Conservation (phyloP, 2,113 vertebrate genomes). For the Cygnus atratus region DNA sequence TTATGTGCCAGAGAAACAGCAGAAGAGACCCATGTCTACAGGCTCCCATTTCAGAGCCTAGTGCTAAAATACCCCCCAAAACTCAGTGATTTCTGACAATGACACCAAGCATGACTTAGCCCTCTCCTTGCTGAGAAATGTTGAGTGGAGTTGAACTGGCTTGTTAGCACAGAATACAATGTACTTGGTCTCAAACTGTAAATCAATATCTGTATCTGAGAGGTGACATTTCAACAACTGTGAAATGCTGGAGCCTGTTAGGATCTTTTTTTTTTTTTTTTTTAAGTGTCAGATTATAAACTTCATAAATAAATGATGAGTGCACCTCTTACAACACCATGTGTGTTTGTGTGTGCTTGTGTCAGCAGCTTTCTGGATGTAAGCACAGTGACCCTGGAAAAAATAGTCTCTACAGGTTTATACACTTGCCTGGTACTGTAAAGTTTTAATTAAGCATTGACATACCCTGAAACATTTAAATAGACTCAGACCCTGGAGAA, state of each 20-base stretch:
- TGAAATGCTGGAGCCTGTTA: constrained; percentile 72
- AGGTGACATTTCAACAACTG: constrained; percentile 81
- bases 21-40: neutral
- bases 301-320: constrained; percentile 77
- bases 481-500: neutral
- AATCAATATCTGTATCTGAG: constrained; percentile 77
- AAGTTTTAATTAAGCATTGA: neutral
- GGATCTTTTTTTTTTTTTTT: constrained; percentile 25
- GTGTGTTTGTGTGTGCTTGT: neutral
- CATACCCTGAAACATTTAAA: neutral
- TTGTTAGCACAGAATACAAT: constrained; percentile 59
- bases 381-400: neutral
- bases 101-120: constrained; percentile 27
- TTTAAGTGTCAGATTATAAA: constrained; percentile 67
- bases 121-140: constrained; percentile 52
- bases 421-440: neutral
- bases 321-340: neutral
- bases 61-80: neutral
- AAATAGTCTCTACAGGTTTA: neutral
- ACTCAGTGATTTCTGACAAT: constrained; percentile 11
- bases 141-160: constrained; percentile 24
- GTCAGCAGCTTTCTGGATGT: constrained; percentile 14
- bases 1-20: neutral
- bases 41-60: neutral
- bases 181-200: constrained; percentile 71